phyloP scores from a whole-genome alignment of 1,140 invertebrate genomes.

The Rhynchophorus ferrugineus region DNA sequence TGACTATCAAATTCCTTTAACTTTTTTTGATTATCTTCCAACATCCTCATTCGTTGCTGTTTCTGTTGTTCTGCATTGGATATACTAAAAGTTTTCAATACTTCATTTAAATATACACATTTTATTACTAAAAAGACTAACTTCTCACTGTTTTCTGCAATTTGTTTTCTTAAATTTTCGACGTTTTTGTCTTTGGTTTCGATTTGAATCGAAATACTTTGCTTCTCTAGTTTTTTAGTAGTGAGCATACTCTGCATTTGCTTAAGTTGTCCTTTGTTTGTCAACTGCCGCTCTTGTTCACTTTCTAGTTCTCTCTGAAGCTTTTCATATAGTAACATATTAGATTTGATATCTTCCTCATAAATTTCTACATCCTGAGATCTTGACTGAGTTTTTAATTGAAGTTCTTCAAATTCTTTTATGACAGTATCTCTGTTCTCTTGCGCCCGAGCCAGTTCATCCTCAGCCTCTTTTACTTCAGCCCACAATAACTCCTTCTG shows the following conservation, averaged over 20 bases:
- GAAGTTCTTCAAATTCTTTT: constrained; percentile 15
- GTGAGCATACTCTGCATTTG: constrained; percentile 19
- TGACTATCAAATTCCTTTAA: constrained; percentile 42
- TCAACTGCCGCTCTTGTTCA: constrained; percentile 22
- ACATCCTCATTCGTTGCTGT: constrained; percentile 24
- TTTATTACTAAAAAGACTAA: constrained; percentile 5
- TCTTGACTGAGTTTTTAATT: constrained; percentile 10
- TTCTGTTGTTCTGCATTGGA: constrained; percentile 31
- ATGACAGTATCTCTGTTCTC: constrained; percentile 21
- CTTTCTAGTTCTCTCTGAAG: constrained; percentile 22
- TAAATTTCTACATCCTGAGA: constrained; percentile 9
- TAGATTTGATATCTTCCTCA: constrained; percentile 2
- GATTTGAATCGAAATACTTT: constrained; percentile 23
- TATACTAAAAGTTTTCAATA: constrained; percentile 20
- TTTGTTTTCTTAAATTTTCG: constrained; percentile 27
- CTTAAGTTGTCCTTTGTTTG: constrained; percentile 17
- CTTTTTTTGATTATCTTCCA: constrained; percentile 32
- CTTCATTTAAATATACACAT: constrained; percentile 3
- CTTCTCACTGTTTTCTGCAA: constrained; percentile 29
- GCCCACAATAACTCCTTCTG: constrained; percentile 32
- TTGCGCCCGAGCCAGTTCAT: constrained; percentile 21
- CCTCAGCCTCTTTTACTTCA: constrained; percentile 30
- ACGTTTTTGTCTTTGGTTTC: constrained; percentile 23
- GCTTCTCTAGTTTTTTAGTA: constrained; percentile 23
- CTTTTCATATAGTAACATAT: constrained; percentile 3